These are phyloP conservation scores for Aphaenogaster rudis DNA, from an alignment of 1,140 invertebrate genomes.

Conservation along the genomic window DNA sequence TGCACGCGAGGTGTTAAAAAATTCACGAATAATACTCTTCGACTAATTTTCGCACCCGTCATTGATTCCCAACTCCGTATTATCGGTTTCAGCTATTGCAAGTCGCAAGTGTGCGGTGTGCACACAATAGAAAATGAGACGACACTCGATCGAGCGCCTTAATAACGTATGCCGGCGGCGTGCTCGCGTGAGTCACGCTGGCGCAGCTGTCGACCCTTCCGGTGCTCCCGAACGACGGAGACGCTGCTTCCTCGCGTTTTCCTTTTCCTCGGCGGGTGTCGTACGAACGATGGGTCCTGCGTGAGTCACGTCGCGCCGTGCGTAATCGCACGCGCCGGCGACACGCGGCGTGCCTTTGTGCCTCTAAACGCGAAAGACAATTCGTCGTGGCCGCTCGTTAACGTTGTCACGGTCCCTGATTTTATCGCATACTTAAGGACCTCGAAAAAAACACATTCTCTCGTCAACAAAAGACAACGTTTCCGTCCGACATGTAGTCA, in stretches of 20 bases:
- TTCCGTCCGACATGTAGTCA: background rate
- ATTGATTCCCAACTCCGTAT: background rate
- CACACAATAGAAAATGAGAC: constrained; percentile 23
- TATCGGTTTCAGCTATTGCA: background rate
- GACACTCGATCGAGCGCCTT: constrained; percentile 24
- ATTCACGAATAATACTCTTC: background rate
- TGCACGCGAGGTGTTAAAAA: background rate
- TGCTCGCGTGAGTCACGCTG: constrained; percentile 52
- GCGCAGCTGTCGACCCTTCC: constrained; percentile 48
- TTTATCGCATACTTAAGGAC: constrained; percentile 28
- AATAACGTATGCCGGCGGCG: constrained; percentile 49
- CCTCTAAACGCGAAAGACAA: constrained; percentile 30
- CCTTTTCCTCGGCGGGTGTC: constrained; percentile 17
- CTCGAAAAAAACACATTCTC: background rate
- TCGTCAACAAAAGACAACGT: background rate
- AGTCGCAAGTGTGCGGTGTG: background rate
- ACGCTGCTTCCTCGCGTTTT: constrained; percentile 33
- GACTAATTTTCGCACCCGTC: background rate
- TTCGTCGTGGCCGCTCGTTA: constrained; percentile 25
- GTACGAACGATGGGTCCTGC: background rate
- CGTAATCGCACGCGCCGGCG: constrained; percentile 52
- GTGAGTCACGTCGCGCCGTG: constrained; percentile 45
- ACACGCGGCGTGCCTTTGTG: constrained; percentile 26
- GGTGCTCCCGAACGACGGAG: constrained; percentile 44
- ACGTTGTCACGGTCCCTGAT: constrained; percentile 46